These are phyloP conservation scores for Squalus acanthias DNA, from an alignment of 2,797 vertebrate genomes.

Conservation along the genomic window DNA sequence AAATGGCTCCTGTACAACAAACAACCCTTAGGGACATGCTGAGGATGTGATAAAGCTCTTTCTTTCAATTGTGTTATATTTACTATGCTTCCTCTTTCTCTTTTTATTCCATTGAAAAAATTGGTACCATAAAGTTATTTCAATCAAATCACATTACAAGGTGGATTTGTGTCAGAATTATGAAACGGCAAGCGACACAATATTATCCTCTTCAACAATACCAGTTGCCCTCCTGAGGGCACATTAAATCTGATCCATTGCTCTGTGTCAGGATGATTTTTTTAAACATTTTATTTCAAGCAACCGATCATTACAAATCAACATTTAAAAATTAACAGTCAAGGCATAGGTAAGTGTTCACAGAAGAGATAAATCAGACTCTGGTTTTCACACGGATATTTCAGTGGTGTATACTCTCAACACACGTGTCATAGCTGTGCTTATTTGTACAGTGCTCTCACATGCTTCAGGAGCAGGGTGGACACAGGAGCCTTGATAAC, in stretches of 20 bases:
- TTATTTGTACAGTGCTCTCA: background rate
- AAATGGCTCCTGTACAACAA: background rate
- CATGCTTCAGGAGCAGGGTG: background rate
- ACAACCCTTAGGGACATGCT: background rate
- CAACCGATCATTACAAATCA: background rate
- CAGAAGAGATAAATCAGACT: background rate
- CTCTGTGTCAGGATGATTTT: background rate
- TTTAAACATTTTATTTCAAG: background rate
- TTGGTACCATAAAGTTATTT: background rate
- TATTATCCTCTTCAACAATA: background rate
- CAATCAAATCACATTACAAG: background rate
- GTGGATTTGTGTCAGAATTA: background rate
- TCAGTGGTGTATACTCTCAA: background rate
- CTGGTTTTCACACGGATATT: background rate
- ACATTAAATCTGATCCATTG: background rate
- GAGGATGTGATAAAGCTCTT: background rate
- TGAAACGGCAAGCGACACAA: background rate
- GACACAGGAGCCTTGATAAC: background rate
- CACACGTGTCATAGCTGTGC: background rate
- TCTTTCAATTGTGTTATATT: background rate
- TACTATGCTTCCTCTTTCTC: background rate
- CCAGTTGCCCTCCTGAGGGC: background rate
- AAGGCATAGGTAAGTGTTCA: background rate
- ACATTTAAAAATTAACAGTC: background rate
- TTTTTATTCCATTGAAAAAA: background rate